Conservation (phyloP, 2,888 invertebrate species). For the Oxyscelio sp. region DNA sequence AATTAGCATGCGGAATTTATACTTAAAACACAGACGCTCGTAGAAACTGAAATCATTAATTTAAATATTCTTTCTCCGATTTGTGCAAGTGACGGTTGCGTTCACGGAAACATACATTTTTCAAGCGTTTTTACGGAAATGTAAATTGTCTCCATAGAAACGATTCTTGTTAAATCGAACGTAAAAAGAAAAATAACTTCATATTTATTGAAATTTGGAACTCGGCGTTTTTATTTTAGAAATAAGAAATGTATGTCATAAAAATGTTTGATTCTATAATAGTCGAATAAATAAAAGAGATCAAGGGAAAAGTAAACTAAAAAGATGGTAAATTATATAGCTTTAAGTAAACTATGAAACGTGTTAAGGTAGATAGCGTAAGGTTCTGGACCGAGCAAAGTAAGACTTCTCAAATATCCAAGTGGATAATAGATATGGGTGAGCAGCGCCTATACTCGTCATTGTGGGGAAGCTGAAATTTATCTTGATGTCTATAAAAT, state of each 20-base stretch:
- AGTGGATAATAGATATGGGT: not conserved
- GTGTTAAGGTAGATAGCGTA: not conserved
- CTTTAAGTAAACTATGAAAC: not conserved
- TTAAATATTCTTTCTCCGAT: too few relatives aligned
- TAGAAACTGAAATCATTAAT: not conserved
- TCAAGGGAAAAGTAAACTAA: not conserved
- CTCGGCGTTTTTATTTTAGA: too few relatives aligned
- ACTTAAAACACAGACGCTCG: not conserved
- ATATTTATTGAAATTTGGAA: too few relatives aligned
- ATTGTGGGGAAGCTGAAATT: not conserved
- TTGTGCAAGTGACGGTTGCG: too few relatives aligned
- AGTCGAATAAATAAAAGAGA: not conserved
- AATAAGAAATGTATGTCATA: too few relatives aligned
- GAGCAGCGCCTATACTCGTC: not conserved
- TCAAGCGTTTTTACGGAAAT: too few relatives aligned
- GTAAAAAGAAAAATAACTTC: not conserved
- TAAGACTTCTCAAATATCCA: conserved; percentile 1
- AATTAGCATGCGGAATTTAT: not conserved
- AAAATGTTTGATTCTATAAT: not conserved
- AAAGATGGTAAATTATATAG: not conserved
- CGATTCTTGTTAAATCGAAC: too few relatives aligned
- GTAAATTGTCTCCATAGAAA: too few relatives aligned
- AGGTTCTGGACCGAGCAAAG: not conserved
- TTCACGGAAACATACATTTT: too few relatives aligned
- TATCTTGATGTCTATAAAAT: not conserved